phyloP scores from a whole-genome alignment of 2,888 invertebrate genomes.

The Oxystoma pomonae region DNA sequence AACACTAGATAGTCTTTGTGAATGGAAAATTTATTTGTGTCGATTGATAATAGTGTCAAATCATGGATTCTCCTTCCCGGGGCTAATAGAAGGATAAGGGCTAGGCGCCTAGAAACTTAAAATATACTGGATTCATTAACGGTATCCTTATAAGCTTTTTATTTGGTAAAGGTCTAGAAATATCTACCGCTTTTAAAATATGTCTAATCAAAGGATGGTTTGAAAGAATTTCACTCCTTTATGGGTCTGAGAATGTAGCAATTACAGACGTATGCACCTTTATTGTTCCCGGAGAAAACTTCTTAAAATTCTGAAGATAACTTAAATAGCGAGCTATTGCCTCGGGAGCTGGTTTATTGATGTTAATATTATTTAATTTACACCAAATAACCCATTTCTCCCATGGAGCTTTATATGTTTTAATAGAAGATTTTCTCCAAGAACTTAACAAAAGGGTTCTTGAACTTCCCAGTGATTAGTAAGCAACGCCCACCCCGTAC shows the following conservation, averaged over 20 bases:
- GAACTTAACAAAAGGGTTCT: not conserved
- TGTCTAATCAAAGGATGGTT: not conserved
- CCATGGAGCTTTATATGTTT: not conserved
- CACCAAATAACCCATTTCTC: not conserved
- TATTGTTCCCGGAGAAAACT: not conserved
- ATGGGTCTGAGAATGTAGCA: not conserved
- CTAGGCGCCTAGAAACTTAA: conserved; percentile 12
- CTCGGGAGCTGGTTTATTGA: not conserved
- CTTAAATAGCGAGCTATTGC: not conserved
- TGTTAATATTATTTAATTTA: not conserved
- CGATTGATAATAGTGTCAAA: conserved; percentile 11
- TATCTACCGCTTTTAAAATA: not conserved
- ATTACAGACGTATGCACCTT: not conserved
- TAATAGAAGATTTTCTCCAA: not conserved
- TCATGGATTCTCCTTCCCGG: conserved; percentile 16
- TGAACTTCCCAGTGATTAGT: not conserved
- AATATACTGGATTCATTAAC: conserved; percentile 4
- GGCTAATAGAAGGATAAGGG: conserved; percentile 15
- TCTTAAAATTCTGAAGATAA: not conserved
- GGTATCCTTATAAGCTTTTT: not conserved
- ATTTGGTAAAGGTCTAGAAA: not conserved
- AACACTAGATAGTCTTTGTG: not conserved
- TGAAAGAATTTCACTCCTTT: not conserved
- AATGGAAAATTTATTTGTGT: not conserved
- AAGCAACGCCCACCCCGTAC: not conserved